Evolutionary conservation across 2,113 vertebrate species (phyloP), one percentile per base, ranked within the genome.

Genomic region (Chaetodon trifascialis): DNA sequence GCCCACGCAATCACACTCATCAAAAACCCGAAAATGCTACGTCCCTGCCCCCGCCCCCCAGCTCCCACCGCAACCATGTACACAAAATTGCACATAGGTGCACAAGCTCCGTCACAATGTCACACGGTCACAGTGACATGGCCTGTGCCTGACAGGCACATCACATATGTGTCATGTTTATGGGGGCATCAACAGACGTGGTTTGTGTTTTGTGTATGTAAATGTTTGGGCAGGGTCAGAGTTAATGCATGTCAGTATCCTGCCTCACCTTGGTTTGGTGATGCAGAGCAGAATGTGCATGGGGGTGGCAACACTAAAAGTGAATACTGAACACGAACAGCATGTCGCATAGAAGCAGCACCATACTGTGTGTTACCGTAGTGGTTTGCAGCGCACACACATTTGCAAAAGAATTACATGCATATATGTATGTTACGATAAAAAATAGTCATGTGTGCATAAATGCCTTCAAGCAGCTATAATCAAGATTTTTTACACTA

Each of bases 171-270:
- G 92, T 93, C 92, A 87, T 87, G 89, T 91, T 91, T 88, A 86
- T 86, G 79, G 76, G 83, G 63, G 69, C 82, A 81, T 87, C 85
- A 56, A 82, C 79, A 79, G 78, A 79, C 56, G 23, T 30, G 69
- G 85, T 78, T 83, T 89, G 81, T 92, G 86, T 91, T 89, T 87
- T 79, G 82, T 87, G 64, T 90, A 92, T 93, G 88, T 90, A 92
- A 91, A 92, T 92, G 79, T 91, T 83, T 84, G 71, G 83, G 60
- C 69, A 51, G 84, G 92, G 88, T 93, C 86, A 90, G 88, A 92
- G 88, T 90, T 91, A 86, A 89, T 91, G 77, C 71, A 78, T 86
- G 86, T 89, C 88, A 86, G 82, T 68, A 78, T 88, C 79, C 77
- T 60, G 63, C 73, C 86, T 90, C 89, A 91, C 87, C 89, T 94